These are phyloP conservation scores for Tethya wilhelma DNA, from an alignment of 37 sponge, comb jelly and placozoan genomes.

Conservation along the genomic window DNA sequence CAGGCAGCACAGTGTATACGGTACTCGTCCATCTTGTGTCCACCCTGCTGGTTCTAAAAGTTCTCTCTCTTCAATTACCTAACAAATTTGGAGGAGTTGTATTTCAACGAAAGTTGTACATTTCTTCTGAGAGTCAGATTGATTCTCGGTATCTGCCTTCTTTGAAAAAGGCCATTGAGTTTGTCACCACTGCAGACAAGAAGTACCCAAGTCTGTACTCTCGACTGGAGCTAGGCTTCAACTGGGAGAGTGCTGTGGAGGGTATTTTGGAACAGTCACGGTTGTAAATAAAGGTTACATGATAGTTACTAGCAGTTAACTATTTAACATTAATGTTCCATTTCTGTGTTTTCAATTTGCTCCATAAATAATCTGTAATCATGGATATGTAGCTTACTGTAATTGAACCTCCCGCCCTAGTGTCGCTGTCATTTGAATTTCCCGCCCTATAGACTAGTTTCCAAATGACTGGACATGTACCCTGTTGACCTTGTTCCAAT, in stretches of 20 bases:
- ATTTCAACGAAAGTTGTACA: conserved; percentile 25
- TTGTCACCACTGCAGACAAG: conserved; percentile 26
- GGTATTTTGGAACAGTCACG: no score
- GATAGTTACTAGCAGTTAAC: no score
- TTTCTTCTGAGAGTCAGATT: background rate
- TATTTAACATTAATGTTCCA: no score
- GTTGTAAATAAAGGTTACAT: no score
- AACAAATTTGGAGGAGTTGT: background rate
- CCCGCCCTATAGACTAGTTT: no score
- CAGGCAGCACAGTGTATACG: conserved; percentile 22
- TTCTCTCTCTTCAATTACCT: conserved; percentile 7
- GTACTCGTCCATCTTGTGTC: conserved; percentile 29
- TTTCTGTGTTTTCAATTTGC: no score
- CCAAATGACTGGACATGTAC: no score
- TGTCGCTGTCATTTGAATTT: no score
- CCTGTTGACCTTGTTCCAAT: no score
- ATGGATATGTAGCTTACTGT: no score
- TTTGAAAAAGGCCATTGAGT: conserved; percentile 45
- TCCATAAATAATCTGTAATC: no score
- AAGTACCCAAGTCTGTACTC: conserved; percentile 49
- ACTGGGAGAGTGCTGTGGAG: conserved; percentile 35
- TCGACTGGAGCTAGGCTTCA: conserved; percentile 67
- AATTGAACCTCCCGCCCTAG: no score
- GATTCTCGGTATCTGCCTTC: background rate
- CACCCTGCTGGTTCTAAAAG: conserved; percentile 47